Evolutionary conservation across 2,113 vertebrate species (phyloP).

Genomic region (Corynorhinus townsendii): DNA sequence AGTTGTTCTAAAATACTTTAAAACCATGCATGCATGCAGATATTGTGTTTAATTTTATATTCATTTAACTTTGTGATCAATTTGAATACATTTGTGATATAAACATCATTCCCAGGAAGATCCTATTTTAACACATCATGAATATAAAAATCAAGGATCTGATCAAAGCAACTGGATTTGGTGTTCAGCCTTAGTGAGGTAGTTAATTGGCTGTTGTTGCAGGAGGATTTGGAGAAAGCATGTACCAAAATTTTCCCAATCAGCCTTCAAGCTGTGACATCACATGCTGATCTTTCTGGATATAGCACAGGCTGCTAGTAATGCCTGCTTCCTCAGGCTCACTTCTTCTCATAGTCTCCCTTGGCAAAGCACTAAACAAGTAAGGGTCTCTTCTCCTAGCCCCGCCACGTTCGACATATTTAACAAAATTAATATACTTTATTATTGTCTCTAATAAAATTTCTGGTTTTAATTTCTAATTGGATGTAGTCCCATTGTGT

Average conservation of each 20-base stretch:
- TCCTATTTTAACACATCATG: background rate
- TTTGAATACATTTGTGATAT: background rate
- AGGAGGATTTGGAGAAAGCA: background rate
- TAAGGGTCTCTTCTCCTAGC: background rate
- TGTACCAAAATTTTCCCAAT: background rate
- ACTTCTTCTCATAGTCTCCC: rapidly evolving
- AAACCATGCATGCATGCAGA: background rate
- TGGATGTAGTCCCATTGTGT: background rate
- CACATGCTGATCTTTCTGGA: background rate
- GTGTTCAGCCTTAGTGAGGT: background rate
- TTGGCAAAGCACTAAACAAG: background rate
- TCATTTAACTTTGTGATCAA: background rate
- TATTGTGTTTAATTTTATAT: background rate
- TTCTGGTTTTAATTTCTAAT: slow-evolving; percentile 56
- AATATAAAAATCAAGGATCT: background rate
- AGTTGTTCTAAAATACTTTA: background rate
- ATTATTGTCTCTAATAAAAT: slow-evolving; percentile 13
- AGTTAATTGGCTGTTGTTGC: background rate
- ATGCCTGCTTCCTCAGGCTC: background rate
- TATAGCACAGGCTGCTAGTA: background rate
- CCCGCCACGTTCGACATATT: background rate
- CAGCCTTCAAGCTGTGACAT: background rate
- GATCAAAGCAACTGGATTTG: background rate
- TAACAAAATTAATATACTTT: slow-evolving; percentile 12
- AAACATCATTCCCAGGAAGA: background rate